phyloP scores from a whole-genome alignment of 2,797 vertebrate species.

The Mormyrus proboscirostris region DNA sequence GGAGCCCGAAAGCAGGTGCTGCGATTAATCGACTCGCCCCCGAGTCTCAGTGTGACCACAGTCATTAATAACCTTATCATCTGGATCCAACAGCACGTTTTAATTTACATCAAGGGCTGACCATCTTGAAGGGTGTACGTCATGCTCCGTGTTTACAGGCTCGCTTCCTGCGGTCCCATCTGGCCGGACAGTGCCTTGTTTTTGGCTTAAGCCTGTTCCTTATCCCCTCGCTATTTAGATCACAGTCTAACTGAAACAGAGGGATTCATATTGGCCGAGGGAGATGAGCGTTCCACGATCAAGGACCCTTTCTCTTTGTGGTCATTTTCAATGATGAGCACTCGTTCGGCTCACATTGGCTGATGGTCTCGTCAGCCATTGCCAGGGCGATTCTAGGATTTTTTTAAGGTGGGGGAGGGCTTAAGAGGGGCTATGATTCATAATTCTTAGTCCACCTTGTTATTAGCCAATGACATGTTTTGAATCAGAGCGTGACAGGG shows the following conservation, averaged over 20 bases:
- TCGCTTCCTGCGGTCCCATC: neutral
- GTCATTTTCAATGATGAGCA: neutral
- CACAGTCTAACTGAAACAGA: neutral
- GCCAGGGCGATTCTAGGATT: neutral
- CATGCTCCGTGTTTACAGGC: constrained; percentile 22
- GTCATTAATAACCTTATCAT: constrained; percentile 22
- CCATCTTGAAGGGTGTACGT: constrained; percentile 19
- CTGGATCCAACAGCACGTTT: constrained; percentile 26
- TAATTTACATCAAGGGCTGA: constrained; percentile 27
- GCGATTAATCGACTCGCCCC: neutral
- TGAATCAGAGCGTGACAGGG: neutral
- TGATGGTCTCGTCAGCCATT: neutral
- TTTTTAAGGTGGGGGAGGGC: neutral
- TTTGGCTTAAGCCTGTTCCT: neutral
- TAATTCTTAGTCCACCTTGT: neutral
- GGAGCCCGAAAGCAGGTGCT: constrained; percentile 14
- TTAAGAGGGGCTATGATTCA: neutral
- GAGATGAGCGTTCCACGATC: neutral
- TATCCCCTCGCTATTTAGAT: neutral
- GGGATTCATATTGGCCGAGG: neutral
- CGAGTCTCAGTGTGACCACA: neutral
- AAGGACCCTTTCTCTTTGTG: neutral
- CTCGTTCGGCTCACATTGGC: neutral
- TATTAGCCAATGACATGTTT: neutral
- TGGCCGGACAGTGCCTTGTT: neutral